Percentiles rank a stretch among this genome's conserved stretches.
phyloP scores from a whole-genome alignment of 1,140 invertebrate species.

The Aphelenchoides avenae region DNA sequence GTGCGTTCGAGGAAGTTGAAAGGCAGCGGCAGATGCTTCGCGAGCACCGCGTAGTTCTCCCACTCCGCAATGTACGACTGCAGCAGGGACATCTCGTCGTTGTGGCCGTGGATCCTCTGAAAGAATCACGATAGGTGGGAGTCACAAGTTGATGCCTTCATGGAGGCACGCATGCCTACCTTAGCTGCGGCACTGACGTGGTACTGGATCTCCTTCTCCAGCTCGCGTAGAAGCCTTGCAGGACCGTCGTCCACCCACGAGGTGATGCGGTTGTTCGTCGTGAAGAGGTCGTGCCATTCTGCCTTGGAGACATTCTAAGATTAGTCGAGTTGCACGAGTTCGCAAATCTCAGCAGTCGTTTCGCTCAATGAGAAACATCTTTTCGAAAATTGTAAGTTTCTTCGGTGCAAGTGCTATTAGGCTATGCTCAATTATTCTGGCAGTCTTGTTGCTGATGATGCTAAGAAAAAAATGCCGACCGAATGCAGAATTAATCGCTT shows the following conservation, averaged over 20 bases:
- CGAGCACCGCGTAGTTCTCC: constrained; percentile 29
- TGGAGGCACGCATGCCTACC: constrained; percentile 4
- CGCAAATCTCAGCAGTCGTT: too few relatives aligned
- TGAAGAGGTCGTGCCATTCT: constrained; percentile 48
- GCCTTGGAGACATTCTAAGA: constrained; percentile 45
- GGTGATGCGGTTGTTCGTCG: constrained; percentile 41
- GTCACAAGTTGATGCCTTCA: background rate
- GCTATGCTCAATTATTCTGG: too few relatives aligned
- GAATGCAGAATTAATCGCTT: too few relatives aligned
- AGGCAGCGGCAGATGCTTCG: constrained; percentile 31
- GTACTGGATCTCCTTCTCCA: constrained; percentile 29
- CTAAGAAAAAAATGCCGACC: too few relatives aligned
- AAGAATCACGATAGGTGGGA: constrained; percentile 13
- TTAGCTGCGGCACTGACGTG: constrained; percentile 37
- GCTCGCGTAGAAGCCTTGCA: constrained; percentile 11
- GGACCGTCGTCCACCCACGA: constrained; percentile 36
- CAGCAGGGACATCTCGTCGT: constrained; percentile 28
- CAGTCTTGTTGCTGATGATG: too few relatives aligned
- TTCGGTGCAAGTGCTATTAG: too few relatives aligned
- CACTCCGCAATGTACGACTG: constrained; percentile 40
- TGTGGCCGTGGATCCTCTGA: constrained; percentile 34
- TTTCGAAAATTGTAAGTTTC: too few relatives aligned
- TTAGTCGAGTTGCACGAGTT: too few relatives aligned
- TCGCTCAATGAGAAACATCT: too few relatives aligned
- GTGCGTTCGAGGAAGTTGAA: constrained; percentile 45